Base-by-base conservation (phyloP, 2,113 vertebrate species). In the Mola mola region DNA sequence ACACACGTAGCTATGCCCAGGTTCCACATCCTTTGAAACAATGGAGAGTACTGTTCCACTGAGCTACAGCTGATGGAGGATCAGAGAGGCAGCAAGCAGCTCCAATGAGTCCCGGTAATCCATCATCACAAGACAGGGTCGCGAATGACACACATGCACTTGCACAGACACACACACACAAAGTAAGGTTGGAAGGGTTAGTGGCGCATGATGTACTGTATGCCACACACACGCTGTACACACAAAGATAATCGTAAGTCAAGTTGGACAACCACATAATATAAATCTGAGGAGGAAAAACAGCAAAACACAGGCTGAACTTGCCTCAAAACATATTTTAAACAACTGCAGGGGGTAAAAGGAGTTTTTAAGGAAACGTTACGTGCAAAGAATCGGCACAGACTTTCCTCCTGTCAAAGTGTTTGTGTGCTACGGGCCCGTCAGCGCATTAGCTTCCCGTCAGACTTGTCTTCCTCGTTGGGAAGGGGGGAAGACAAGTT, bases 11-110 rank as follows among this genome's bases (percentile, higher is more conserved):
- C 3, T 10, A 1, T 31, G 38, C 42, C 41, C 29, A 25, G 5
- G 29, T 3, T 25, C 59, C 24, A 4, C 21, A 47, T 44, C 28
- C 31, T 17, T 19, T 58, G n/a, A 61, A 83, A 89, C 88, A 89
- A 88, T 87, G 60, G 75, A 67, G 47, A 76, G 69, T 19, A 67
- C 58, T 83, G 82, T 88, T 86, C 56, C 70, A 63, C 4, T 83
- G 77, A 79, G 75, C 77, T 71, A 60, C 62, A 67, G 75, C 74
- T 68, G 81, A 86, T 80, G 71, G 57, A 68, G 88, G 81, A 89
- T 88, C 85, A 89, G 79, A 53, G 64, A 60, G 66, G 80, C 57
- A 60, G 80, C 63, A 56, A 60, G 70, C 75, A 70, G 79, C 60
- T 72, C 71, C 68, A 84, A 44, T 13, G 68, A 73, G 47, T 74